Conservation (phyloP, 2,888 invertebrate species). For the Zele albiditarsus region DNA sequence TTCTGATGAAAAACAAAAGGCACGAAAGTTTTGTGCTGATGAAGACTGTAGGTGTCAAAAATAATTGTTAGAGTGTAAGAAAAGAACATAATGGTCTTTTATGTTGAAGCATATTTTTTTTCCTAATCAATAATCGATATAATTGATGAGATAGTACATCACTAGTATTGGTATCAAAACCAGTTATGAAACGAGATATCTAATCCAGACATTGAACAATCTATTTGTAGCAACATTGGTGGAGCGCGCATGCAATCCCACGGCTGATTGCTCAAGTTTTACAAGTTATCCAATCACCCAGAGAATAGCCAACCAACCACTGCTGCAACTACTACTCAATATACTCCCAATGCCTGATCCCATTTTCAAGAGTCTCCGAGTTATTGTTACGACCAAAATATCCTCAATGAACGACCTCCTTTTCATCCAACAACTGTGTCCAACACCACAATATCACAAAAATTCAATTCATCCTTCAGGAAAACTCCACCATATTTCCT, state of each 20-base stretch:
- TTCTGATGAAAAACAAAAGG: too few species aligned
- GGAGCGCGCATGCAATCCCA: conserved; percentile 58
- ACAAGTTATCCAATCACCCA: conserved; percentile 60
- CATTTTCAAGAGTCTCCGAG: conserved; percentile 25
- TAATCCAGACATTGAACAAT: conserved; percentile 6
- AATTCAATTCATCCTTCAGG: conserved; percentile 18
- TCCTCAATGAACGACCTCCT: conserved; percentile 2
- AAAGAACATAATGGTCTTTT: too few species aligned
- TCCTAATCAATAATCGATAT: background rate
- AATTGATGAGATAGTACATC: background rate
- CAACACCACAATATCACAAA: conserved; percentile 12
- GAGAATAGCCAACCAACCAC: conserved; percentile 26
- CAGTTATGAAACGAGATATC: conserved; percentile 9
- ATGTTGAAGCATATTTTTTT: background rate
- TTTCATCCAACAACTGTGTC: conserved; percentile 14
- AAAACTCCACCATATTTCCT: background rate
- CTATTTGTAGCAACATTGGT: conserved; percentile 34
- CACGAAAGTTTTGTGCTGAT: too few species aligned
- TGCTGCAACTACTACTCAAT: background rate
- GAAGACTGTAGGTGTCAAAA: too few species aligned
- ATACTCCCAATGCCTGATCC: conserved; percentile 4
- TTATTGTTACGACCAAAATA: conserved; percentile 41
- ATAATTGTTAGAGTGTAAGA: too few species aligned
- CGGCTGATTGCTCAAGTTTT: conserved; percentile 64
- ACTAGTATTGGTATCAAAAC: background rate